phyloP scores from a whole-genome alignment of 2,113 vertebrate species.

The Etia nguti region DNA sequence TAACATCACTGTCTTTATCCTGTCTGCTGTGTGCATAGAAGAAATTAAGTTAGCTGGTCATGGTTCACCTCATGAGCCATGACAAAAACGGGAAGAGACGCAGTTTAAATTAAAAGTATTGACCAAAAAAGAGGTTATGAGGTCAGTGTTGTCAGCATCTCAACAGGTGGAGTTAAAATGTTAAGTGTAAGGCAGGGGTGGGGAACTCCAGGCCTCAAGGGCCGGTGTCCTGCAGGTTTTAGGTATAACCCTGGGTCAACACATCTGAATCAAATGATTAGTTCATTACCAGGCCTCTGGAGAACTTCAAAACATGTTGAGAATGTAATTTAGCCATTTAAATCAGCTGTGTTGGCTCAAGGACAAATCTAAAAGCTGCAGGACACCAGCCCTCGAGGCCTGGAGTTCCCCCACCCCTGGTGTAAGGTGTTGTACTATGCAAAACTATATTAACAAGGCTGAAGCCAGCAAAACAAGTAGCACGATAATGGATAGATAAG shows the following conservation, averaged over 20 bases:
- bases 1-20: background rate
- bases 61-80: background rate
- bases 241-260: background rate
- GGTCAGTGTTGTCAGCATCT: background rate
- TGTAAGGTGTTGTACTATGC: background rate
- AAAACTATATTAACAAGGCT: background rate
- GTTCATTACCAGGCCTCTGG: background rate
- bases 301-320: background rate
- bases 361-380: background rate
- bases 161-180: background rate
- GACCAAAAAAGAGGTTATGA: background rate
- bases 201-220: background rate
- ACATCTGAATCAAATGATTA: background rate
- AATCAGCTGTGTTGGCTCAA: background rate
- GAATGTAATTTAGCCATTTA: background rate
- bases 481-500: background rate
- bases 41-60: background rate
- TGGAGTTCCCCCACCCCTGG: background rate
- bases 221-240: background rate
- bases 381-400: background rate
- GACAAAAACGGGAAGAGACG: background rate
- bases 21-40: background rate
- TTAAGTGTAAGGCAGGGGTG: background rate
- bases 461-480: background rate
- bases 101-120: background rate